Percentiles rank a stretch among this genome's conserved stretches.
Conservation (phyloP, 2,113 vertebrate genomes). For the Aepyceros melampus region DNA sequence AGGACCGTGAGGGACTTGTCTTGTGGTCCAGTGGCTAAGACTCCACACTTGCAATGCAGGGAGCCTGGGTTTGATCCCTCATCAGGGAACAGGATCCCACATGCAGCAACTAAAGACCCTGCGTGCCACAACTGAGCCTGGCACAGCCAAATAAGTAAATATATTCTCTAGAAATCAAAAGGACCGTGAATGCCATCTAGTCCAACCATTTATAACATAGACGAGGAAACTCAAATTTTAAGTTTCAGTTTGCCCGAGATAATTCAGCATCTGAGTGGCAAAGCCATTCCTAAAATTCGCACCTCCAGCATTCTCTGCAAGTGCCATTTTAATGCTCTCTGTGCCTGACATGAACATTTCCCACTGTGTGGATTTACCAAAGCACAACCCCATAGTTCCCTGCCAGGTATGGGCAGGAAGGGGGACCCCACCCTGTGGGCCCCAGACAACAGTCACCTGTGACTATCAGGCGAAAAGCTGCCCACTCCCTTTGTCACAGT, state of each 20-base stretch:
- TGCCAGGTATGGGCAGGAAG: not conserved
- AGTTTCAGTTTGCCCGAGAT: not conserved
- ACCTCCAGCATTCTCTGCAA: not conserved
- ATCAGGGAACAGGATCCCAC: not conserved
- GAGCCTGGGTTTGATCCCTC: not conserved
- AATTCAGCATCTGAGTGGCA: not conserved
- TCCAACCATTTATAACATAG: not conserved
- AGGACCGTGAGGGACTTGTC: not conserved
- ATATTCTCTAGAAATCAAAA: not conserved
- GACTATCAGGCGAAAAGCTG: not conserved
- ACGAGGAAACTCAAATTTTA: not conserved
- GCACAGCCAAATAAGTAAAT: not conserved
- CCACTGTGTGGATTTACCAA: not conserved
- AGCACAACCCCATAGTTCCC: not conserved
- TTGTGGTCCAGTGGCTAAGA: not conserved
- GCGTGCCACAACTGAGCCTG: accelerated
- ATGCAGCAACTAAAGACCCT: not conserved
- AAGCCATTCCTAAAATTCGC: not conserved
- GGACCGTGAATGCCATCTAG: not conserved
- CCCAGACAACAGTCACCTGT: not conserved
- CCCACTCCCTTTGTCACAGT: not conserved
- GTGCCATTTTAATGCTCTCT: not conserved
- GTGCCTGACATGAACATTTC: not conserved
- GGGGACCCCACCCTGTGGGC: not conserved
- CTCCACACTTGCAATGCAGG: not conserved